Evolutionary conservation across 2,888 invertebrate genomes (phyloP), one percentile per base, ranked within the genome.

Genomic region (Spisula subtruncata): DNA sequence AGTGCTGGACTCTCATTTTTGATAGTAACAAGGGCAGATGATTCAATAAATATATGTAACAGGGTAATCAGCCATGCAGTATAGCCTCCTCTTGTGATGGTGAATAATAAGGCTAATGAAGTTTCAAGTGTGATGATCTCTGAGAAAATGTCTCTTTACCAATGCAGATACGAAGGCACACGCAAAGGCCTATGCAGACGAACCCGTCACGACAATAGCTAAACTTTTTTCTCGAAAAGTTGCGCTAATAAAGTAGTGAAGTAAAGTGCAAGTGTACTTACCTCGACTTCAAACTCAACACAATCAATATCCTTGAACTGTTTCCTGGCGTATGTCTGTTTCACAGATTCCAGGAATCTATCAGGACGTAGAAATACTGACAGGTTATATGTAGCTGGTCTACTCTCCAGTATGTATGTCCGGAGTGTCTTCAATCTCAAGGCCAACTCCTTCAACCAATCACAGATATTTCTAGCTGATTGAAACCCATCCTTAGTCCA

Each of bases 341-440:
- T 93, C 46, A 95, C 93, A 14, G 95, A 94, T 79, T 95, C 94
- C 25, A 96, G 88, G 88, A 96, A 95, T 35, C 95, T 91, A 86
- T 96, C 96, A 8, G 96, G 96, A 16, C 96, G 93, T 20, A 94
- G 92, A 90, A 96, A 96, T 81, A 91, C 95, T 5, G 94, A 93
- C 60, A 96, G 88, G 88, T 95, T 93, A 48, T 94, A 95, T 18
- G 93, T 85, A 0, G 92, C 89, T 81, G 94, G 93, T 29, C 83
- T 86, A 20, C 91, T 89, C 46, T 94, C 90, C 41, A 92, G 56
- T 8, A 94, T 85, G 82, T 95, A 95, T 0, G 93, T 88, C 35
- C 92, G 90, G 14, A 96, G 89, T 60, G 85, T 91, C 41, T 90
- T 86, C 60, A 95, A 86, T 48, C 91, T 93, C 0, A 85, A 84